Conservation (phyloP, 2,113 vertebrate species). For the Plotosus lineatus region DNA sequence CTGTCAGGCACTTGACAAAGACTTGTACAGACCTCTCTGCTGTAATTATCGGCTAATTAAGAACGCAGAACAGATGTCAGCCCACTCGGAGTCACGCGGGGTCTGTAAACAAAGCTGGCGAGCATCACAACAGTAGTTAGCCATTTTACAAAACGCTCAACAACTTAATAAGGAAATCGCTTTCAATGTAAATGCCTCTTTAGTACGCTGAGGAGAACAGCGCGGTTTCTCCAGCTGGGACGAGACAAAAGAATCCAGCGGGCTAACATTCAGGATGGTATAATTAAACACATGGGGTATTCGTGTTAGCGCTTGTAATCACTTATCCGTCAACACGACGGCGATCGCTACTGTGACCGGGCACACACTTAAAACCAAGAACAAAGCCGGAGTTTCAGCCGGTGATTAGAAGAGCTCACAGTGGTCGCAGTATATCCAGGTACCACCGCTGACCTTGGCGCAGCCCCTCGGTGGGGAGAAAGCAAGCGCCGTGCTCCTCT, state of each 20-base stretch:
- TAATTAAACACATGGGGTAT: conserved; percentile 4
- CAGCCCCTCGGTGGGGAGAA: conserved; percentile 36
- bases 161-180: conserved; percentile 23
- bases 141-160: conserved; percentile 28
- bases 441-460: conserved; percentile 47
- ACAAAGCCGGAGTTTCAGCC: conserved; percentile 30
- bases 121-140: conserved; percentile 72
- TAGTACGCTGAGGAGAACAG: conserved; percentile 11
- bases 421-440: conserved; percentile 25
- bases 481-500: conserved; percentile 31
- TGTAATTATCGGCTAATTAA: conserved; percentile 97
- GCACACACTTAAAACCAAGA: not conserved
- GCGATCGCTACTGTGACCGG: not conserved
- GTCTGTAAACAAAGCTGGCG: conserved; percentile 97
- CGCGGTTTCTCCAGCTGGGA: not conserved
- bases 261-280: not conserved
- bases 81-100: conserved; percentile 84
- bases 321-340: conserved; percentile 18
- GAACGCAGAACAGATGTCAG: conserved; percentile 91
- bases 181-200: conserved; percentile 23
- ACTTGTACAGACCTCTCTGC: conserved; percentile 80
- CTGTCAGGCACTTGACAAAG: conserved; percentile 82
- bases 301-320: conserved; percentile 12
- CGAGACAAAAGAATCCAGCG: not conserved
- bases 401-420: conserved; percentile 40